phyloP scores from a whole-genome alignment of 2,888 invertebrate species.

The Diarsia mendica region DNA sequence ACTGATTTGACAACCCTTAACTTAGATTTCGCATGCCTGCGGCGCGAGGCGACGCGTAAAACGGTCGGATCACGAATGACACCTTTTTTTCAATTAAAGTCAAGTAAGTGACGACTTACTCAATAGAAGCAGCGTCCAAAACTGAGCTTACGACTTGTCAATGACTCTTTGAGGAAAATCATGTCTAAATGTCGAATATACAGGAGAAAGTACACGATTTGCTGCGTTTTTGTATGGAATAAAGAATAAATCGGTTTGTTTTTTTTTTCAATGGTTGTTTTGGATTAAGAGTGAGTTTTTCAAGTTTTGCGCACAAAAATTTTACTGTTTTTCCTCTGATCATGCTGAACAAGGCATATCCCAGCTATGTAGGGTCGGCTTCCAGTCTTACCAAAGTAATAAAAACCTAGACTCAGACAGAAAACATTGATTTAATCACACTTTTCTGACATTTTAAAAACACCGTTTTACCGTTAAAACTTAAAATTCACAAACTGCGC shows the following conservation, averaged over 20 bases:
- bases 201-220: slow-evolving; percentile 54
- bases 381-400: too few species aligned
- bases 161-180: slow-evolving; percentile 57
- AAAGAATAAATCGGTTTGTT: slow-evolving; percentile 27
- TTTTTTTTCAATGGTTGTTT: background rate
- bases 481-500: background rate
- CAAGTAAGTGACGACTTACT: slow-evolving; percentile 41
- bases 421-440: background rate
- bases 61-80: slow-evolving; percentile 39
- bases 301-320: background rate
- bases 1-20: slow-evolving; percentile 48
- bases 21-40: slow-evolving; percentile 5
- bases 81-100: slow-evolving; percentile 49
- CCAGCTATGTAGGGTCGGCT: too few species aligned
- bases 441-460: background rate
- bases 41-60: background rate
- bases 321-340: background rate
- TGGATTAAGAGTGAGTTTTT: background rate
- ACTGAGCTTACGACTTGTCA: slow-evolving; percentile 33
- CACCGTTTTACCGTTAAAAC: background rate
- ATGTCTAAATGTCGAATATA: slow-evolving; percentile 16
- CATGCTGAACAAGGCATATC: too few species aligned
- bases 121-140: slow-evolving; percentile 39
- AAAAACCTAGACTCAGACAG: background rate
- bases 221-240: slow-evolving; percentile 40